Base-by-base conservation (phyloP, 2,113 vertebrate species). In the Lycocorax pyrrhopterus region DNA sequence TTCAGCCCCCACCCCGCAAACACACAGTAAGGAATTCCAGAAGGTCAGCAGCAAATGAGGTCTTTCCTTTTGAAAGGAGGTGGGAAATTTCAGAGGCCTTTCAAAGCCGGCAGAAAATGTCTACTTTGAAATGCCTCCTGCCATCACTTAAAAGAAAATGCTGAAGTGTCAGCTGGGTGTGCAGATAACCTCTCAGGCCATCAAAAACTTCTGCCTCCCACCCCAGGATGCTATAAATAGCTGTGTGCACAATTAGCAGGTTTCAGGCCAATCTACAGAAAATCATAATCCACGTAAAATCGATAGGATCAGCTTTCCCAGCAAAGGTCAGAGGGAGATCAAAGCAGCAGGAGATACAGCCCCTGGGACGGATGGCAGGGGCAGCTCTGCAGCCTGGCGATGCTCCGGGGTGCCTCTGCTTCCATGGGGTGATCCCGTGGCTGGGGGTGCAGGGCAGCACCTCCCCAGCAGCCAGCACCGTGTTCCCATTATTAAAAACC, bases 271-370 rank as follows among this genome's bases (percentile, higher is more conserved):
- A 92, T 47, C 89, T 67, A 6, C 79, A 63, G 79, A 90, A 94
- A 90, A 96, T 95, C 90, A 90, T 81, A 96, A 90, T 26, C 79
- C 91, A 25, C 10, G 3, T 39, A 4, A 77, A 53, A 96, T 96
- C 75, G 0, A 94, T 93, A 23, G 68, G 92, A 74, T 95, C 94
- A 77, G 47, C 79, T 86, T 95, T 86, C 94, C 85, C 4, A 1
- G 49, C 67, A 90, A 73, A 90, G 79, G 79, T 63, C 79, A 49
- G 55, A n/a, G 55, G 39, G 63, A 91, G 47, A 88, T 74, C 33
- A 68, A 13, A 78, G 82, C 68, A 26, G 85, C 59, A 75, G 80
- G n/a, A 60, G 86, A 87, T 64, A 37, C 0, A 6, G 39, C 86
- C 60, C 84, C 10, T 35, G 93, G 85, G 82, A 88, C 3, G 8